These are phyloP conservation scores for Syrmaticus mikado DNA, from an alignment of 2,113 vertebrate species.

Conservation along the genomic window DNA sequence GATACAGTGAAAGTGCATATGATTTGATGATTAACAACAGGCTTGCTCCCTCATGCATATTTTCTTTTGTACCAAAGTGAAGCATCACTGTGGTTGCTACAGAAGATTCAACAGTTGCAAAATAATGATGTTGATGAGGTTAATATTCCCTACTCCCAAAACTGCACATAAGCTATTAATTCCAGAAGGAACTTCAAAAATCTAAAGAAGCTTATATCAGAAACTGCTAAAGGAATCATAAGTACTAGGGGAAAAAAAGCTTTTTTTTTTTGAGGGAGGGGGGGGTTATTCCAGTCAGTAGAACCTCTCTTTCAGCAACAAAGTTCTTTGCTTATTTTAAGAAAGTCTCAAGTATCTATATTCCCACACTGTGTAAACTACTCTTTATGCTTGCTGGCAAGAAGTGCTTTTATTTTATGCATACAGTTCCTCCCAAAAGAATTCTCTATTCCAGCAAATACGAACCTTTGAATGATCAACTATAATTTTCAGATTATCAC, in stretches of 20 bases:
- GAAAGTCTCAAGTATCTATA: background rate
- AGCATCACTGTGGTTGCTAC: rapidly evolving
- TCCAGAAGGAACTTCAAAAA: background rate
- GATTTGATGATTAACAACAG: background rate
- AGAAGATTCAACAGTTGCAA: background rate
- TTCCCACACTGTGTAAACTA: background rate
- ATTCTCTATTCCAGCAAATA: background rate
- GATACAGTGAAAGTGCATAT: background rate
- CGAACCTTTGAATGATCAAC: background rate
- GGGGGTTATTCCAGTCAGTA: background rate
- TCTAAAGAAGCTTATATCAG: background rate
- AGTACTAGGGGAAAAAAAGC: background rate
- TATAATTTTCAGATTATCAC: conserved; percentile 23
- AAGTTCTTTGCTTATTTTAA: background rate
- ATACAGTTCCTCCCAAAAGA: background rate
- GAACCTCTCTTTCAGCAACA: background rate
- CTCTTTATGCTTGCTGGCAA: background rate
- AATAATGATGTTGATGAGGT: background rate
- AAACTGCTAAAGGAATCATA: background rate
- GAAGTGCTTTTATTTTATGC: background rate
- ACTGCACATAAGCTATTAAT: background rate
- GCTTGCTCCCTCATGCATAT: background rate
- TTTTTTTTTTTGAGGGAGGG: too few relatives aligned
- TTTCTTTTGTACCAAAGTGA: background rate
- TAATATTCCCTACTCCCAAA: background rate